Evolutionary conservation across 2,888 invertebrate genomes (phyloP).

Genomic region (Chymomyza caudatula): DNA sequence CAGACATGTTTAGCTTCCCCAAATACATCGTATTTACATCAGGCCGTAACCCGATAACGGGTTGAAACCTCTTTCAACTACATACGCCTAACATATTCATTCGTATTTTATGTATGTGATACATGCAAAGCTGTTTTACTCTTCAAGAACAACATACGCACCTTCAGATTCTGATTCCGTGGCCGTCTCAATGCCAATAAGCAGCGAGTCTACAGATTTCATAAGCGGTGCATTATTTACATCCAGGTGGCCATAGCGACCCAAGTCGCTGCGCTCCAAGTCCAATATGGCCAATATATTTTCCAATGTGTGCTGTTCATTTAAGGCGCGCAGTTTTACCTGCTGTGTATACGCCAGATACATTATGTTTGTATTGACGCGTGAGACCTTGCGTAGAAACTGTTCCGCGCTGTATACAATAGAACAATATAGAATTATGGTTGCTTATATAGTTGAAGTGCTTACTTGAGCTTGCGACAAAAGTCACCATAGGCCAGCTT

Average conservation of each 20-base stretch:
- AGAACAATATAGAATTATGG: background rate
- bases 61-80: no score
- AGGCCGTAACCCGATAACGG: no score
- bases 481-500: constrained; percentile 84
- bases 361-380: constrained; percentile 88
- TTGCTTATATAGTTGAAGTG: background rate
- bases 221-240: constrained; percentile 76
- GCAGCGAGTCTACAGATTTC: constrained; percentile 82
- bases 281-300: constrained; percentile 86
- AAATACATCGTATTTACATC: no score
- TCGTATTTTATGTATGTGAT: no score
- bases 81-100: no score
- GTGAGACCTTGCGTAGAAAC: constrained; percentile 86
- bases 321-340: constrained; percentile 82
- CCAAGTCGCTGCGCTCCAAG: constrained; percentile 83
- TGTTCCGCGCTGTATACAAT: constrained; percentile 82
- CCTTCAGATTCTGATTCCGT: constrained; percentile 85
- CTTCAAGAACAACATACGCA: constrained; percentile 26
- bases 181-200: constrained; percentile 81
- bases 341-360: constrained; percentile 88
- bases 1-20: no score
- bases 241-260: constrained; percentile 84
- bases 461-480: constrained; percentile 80
- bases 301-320: constrained; percentile 85
- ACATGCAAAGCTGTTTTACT: background rate